Percentiles rank a stretch among this genome's conserved stretches.
Evolutionary conservation across 2,113 vertebrate genomes (phyloP).

Genomic region (Damaliscus lunatus): DNA sequence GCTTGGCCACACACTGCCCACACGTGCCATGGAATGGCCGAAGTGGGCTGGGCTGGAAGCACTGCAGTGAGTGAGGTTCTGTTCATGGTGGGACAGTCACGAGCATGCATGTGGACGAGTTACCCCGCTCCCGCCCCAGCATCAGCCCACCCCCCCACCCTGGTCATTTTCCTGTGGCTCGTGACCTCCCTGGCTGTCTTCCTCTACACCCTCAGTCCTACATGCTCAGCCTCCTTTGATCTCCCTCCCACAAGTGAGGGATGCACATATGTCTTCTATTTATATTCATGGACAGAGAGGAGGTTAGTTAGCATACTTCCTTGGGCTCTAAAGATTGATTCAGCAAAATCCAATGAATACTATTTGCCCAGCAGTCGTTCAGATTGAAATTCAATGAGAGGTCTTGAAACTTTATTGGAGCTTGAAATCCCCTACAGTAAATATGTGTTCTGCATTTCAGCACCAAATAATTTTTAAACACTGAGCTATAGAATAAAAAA

Average conservation of each 20-base stretch:
- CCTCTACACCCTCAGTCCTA: background rate
- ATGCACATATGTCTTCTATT: background rate
- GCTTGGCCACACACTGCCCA: background rate
- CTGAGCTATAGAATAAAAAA: background rate
- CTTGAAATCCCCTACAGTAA: constrained; percentile 3
- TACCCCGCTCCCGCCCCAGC: background rate
- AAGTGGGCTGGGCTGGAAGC: background rate
- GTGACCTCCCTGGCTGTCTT: background rate
- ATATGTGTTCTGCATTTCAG: constrained; percentile 27
- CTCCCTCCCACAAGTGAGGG: background rate
- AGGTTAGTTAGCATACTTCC: background rate
- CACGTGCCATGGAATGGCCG: fast-evolving
- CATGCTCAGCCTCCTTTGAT: background rate
- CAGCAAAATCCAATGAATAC: background rate
- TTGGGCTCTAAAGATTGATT: constrained; percentile 16
- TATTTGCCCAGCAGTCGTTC: background rate
- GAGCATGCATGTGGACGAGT: no score
- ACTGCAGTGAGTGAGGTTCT: fast-evolving
- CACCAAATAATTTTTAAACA: constrained; percentile 28
- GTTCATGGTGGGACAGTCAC: background rate
- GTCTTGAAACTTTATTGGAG: background rate
- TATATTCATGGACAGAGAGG: background rate
- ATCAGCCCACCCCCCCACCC: background rate
- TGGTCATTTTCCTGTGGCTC: background rate
- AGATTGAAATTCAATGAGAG: background rate